Percentiles rank a stretch among this genome's conserved stretches.
phyloP scores from a whole-genome alignment of 2,797 vertebrate genomes.

The Crocodylus rhombifer region DNA sequence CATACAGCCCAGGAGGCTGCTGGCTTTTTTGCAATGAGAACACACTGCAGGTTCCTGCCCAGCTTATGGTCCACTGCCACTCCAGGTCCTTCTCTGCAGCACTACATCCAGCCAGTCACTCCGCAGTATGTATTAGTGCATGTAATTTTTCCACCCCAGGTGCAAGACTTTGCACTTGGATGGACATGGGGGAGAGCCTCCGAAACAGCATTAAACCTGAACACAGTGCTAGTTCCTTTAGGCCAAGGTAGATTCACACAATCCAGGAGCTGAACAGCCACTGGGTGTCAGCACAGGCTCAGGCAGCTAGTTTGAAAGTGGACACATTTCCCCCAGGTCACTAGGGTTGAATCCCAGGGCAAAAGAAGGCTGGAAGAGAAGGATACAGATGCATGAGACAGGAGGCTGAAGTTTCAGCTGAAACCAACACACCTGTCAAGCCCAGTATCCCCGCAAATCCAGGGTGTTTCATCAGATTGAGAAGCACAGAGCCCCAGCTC shows the following conservation, averaged over 20 bases:
- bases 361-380: background rate
- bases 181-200: background rate
- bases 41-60: no score
- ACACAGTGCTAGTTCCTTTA: background rate
- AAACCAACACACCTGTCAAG: background rate
- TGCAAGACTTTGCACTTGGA: no score
- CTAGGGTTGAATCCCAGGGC: background rate
- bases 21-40: no score
- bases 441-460: background rate
- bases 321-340: no score
- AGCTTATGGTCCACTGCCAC: no score
- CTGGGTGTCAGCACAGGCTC: constrained; percentile 36
- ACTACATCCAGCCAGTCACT: no score
- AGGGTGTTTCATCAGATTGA: no score
- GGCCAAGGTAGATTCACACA: background rate
- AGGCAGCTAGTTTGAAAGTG: no score
- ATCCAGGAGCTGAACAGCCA: background rate
- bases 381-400: background rate
- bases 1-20: no score
- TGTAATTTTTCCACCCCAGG: no score
- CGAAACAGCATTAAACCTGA: background rate
- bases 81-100: no score
- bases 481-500: background rate
- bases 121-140: no score
- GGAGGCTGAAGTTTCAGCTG: background rate